Base-by-base conservation (phyloP, 2,888 invertebrate species). In the Sminthurinus aureus region DNA sequence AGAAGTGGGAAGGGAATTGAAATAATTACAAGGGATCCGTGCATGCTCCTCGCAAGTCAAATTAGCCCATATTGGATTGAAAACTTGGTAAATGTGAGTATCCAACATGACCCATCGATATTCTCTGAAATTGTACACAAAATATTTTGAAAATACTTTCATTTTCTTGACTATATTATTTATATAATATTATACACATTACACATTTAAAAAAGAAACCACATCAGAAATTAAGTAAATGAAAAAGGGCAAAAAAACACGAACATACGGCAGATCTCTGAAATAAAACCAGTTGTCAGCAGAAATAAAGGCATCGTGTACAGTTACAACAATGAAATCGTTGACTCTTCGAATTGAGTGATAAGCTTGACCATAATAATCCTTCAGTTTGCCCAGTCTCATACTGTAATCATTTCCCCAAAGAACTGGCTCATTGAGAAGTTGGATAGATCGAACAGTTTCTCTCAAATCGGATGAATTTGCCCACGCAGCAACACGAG, bases 231-330 rank as follows among this genome's bases (percentile, higher is more conserved):
- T 38, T 22, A 26, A 86, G n/a, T 67, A 67, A 67, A 67, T 67
- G 1, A n/a, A 18, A 18, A 15, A 20, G 22, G 18, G 20, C 66
- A 20, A n/a, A 73, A 38, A 18, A 79, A n/a, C 67, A 79, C n/a
- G n/a, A 38, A 38, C 38, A 67, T 80, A 86, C 75, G 84, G 66
- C 74, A 86, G 87, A 67, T 87, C 87, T 22, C 88, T 58, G 15
- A 87, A 81, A 73, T 87, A 87, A 79, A 85, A 86, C 87, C 88
- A 88, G 69, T 88, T 87, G 79, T 71, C 74, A 4, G 71, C 79
- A 51, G 81, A 85, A 73, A 88, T 88, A 82, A 88, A 88, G 20
- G 88, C 88, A 78, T 88, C 88, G 50, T 88, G 88, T n/a, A 88
- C 85, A 20, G 87, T 87, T 0, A 88, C 84, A 3, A 87, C 87